Evolutionary conservation across 2,113 vertebrate genomes (phyloP), one percentile per base, ranked within the genome.

Genomic region (Dissostichus mawsoni): DNA sequence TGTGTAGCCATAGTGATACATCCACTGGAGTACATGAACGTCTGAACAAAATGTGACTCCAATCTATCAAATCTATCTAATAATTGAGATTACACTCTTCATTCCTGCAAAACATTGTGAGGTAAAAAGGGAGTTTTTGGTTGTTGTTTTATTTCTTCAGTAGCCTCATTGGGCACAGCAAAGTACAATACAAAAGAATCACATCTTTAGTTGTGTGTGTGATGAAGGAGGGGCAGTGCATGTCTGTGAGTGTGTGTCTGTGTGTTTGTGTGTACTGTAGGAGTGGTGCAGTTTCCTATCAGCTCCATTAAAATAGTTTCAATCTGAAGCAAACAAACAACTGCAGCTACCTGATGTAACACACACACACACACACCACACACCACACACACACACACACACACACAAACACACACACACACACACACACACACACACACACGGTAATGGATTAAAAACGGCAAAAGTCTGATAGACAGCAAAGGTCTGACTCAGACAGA

Each of bases 301-400:
- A 72, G 59, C 50, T 29, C 70, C 55, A 80, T 89, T 81, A 92
- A 93, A 91, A 90, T 74, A 75, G 66, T 84, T 91, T 83, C 58
- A 86, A 64, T 87, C 74, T 76, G 63, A 78, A 56, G n/a, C 33
- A 66, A 13, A 51, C 16, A 83, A 80, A 84, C 14, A 84, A 14
- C 52, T 25, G 14, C 50, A 58, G 52, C 84, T 74, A 45, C 71
- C 64, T 56, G 13, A 14, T 81, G 8, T 20, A 66, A 13, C 41
- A 55, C 80, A 53, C 69, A 69, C 62, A 56, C 17, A 57, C 25
- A 45, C 52, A 47, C 70, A 78, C 51, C 77, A n/a, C 62, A 48
- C 62, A 50, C 47, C 57, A 69, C 29, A 11, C 58, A 55, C 48
- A 50, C 36, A n/a, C 76, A 57, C 57, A 64, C 53, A 66, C 36